These are phyloP conservation scores for Drosophila nigromelanica DNA, from an alignment of 1,140 invertebrate genomes.

Conservation along the genomic window DNA sequence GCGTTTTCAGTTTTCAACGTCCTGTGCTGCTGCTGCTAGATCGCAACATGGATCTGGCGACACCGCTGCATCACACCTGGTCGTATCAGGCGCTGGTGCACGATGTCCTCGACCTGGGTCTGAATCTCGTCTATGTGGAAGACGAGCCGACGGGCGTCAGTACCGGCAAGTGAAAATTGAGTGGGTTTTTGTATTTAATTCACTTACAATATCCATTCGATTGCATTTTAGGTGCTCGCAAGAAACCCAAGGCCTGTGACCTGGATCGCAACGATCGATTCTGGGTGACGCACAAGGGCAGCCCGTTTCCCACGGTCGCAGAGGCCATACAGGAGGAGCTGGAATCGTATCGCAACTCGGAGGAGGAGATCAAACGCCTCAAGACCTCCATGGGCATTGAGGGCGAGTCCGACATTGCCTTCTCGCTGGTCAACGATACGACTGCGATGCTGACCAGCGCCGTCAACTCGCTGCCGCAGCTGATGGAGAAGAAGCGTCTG, in stretches of 20 bases:
- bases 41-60: constrained; percentile 98
- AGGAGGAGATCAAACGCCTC: constrained; percentile 98
- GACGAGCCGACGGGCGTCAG: constrained; percentile 85
- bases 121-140: constrained; percentile 94
- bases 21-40: constrained; percentile 97
- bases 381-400: constrained; percentile 96
- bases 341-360: constrained; percentile 95
- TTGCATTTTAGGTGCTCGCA: constrained; percentile 85
- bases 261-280: constrained; percentile 94
- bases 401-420: constrained; percentile 89
- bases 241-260: constrained; percentile 95
- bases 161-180: constrained; percentile 27
- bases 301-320: constrained; percentile 98
- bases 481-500: constrained; percentile 97
- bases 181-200: too few species aligned
- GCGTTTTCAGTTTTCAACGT: constrained; percentile 94
- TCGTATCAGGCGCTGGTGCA: constrained; percentile 99
- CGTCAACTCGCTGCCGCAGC: constrained; percentile 97
- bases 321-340: constrained; percentile 99
- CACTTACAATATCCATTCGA: background rate
- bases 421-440: constrained; percentile 95
- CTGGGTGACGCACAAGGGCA: constrained; percentile 97
- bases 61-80: constrained; percentile 99
- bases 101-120: constrained; percentile 95
- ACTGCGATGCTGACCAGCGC: constrained; percentile 97